Conservation (phyloP, 2,888 invertebrate genomes). For the Ligdia adustata region DNA sequence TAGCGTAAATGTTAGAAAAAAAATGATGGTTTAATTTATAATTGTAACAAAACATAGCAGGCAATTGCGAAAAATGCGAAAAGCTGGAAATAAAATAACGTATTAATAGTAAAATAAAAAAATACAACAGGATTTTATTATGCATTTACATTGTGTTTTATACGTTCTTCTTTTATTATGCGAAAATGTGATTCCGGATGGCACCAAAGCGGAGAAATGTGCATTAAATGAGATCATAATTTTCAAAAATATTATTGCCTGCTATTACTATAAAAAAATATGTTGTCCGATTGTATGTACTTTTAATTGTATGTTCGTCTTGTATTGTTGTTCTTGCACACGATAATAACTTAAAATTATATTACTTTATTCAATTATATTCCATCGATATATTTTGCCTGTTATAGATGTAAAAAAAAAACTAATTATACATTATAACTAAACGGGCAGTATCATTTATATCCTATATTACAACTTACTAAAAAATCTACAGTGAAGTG, state of each 20-base stretch:
- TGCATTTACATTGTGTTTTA: constrained; percentile 53
- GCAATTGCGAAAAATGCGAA: constrained; percentile 60
- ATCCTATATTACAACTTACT: constrained; percentile 79
- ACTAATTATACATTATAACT: constrained; percentile 62
- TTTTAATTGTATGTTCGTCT: constrained; percentile 41
- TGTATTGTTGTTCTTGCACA: constrained; percentile 69
- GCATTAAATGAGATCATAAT: constrained; percentile 76
- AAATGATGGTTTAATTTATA: constrained; percentile 47
- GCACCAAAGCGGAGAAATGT: constrained; percentile 66
- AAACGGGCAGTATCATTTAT: constrained; percentile 79
- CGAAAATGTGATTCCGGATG: constrained; percentile 63
- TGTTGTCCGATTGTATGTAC: constrained; percentile 59
- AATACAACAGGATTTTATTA: constrained; percentile 62
- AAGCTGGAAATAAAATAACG: constrained; percentile 23
- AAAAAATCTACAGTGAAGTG: constrained; percentile 69
- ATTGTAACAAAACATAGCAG: constrained; percentile 62
- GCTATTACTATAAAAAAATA: constrained; percentile 55
- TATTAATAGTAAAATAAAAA: constrained; percentile 20
- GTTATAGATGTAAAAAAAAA: constrained; percentile 46
- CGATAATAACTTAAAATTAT: constrained; percentile 57
- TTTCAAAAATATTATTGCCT: constrained; percentile 70
- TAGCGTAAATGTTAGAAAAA: constrained; percentile 78
- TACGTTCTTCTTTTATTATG: constrained; percentile 60
- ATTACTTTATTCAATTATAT: constrained; percentile 30
- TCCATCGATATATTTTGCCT: constrained; percentile 36